Percentiles rank a stretch among this genome's conserved stretches.
Conservation (phyloP, 2,888 invertebrate genomes). For the Tigriopus californicus region DNA sequence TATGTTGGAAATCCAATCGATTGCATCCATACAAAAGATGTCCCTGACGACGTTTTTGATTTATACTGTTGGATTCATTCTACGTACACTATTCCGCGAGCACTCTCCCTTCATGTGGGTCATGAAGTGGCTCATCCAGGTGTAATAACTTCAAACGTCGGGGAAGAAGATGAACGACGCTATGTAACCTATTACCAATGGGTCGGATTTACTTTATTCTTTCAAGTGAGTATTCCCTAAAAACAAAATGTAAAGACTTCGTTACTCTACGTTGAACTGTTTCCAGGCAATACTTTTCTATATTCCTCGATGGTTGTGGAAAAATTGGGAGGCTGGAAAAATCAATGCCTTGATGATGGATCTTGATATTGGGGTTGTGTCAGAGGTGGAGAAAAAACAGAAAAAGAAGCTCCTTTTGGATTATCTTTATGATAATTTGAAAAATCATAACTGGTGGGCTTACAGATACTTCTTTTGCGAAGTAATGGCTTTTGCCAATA, state of each 20-base stretch:
- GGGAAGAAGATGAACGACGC: conserved; percentile 19
- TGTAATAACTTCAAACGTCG: conserved; percentile 10
- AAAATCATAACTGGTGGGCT: conserved; percentile 88
- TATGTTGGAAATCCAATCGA: conserved; percentile 21
- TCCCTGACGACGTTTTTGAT: conserved; percentile 19
- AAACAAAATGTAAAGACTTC: too few species aligned
- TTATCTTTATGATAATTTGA: conserved; percentile 77
- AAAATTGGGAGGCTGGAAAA: conserved; percentile 90
- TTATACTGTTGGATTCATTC: conserved; percentile 21
- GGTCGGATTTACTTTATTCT: conserved; percentile 16
- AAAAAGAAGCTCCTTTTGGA: conserved; percentile 84
- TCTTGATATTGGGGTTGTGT: conserved; percentile 76
- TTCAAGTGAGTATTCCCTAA: background rate
- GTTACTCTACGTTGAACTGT: background rate
- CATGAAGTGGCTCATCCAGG: conserved; percentile 10
- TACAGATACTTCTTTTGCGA: conserved; percentile 85
- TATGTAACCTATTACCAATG: conserved; percentile 21
- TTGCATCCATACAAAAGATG: conserved; percentile 19
- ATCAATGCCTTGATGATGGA: conserved; percentile 91
- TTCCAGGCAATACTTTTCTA: conserved; percentile 81
- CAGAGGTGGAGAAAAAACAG: conserved; percentile 80
- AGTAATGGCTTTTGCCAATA: conserved; percentile 64
- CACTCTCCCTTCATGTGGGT: conserved; percentile 8
- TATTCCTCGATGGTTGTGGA: conserved; percentile 87
- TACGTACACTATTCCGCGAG: conserved; percentile 19